Evolutionary conservation across 2,113 vertebrate species (phyloP), one percentile per base, ranked within the genome.

Genomic region (Silurus asotus): DNA sequence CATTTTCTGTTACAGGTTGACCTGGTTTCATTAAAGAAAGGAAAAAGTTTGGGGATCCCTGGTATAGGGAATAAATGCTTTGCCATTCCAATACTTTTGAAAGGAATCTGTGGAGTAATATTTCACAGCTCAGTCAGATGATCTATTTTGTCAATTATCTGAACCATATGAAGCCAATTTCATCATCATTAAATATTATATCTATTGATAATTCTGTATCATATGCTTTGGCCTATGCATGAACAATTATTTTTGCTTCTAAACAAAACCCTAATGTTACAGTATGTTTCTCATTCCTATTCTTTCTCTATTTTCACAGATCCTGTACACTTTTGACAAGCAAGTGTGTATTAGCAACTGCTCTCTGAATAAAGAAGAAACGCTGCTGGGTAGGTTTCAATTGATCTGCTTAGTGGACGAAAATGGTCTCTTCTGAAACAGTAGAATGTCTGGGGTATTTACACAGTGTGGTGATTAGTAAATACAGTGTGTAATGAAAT

Each of bases 291-390:
- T 84, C 7, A 45, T 1, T 62, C 48, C 1, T 45, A 4, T 28
- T 61, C 19, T 59, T 81, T 14, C 8, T 84, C 25, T 76, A 89
- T 90, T 88, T 92, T 91, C 88, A 19, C 88, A 99, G 98, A 94
- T 96, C 85, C 94, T 99, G 76, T 99, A 98, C 92, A 94, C 94
- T 20, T 98, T 99, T 93, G 97, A 99, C 93, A 96, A 94, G 94
- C 95, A 96, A 90, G 93, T 98, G 78, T 93, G 87, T 89, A 93
- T 98, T 89, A 94, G 96, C 95, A 98, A 98, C 91, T 97, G 97
- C 88, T 99, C 98, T 0, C 84, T 99, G 88, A 99, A 99, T 93
- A 94, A 88, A 79, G 97, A 97, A 89, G 98, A 94, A 91, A 98
- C 97, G 0, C 93, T 98, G 88, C 89, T 99, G 89, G 98, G 98